Evolutionary conservation across 2,113 vertebrate species (phyloP).

Genomic region (Monopterus albus): DNA sequence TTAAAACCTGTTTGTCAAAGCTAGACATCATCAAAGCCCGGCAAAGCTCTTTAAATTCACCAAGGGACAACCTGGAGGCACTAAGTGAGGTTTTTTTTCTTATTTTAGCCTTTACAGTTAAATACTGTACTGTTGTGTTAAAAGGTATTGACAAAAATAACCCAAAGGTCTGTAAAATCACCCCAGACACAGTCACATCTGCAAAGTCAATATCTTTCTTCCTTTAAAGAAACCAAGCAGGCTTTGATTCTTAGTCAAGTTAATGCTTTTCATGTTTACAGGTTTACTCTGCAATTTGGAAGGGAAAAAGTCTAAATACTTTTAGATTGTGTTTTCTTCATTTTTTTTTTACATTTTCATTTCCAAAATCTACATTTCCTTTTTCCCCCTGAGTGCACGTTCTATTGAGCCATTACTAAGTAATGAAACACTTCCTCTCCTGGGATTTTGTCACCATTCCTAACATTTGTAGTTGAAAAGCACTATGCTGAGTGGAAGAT

Average conservation of each 20-base stretch:
- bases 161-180: slow-evolving; percentile 4
- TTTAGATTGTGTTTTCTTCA: not conserved
- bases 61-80: not conserved
- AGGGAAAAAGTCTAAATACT: not conserved
- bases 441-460: slow-evolving; percentile 52
- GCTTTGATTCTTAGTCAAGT: slow-evolving; percentile 1
- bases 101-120: not conserved
- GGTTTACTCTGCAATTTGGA: not conserved
- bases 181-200: not conserved
- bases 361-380: slow-evolving; percentile 36
- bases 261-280: not conserved
- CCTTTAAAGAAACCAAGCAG: not conserved
- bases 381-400: slow-evolving; percentile 29
- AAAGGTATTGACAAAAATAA: slow-evolving; percentile 1
- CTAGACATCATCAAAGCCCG: not conserved
- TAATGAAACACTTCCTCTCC: slow-evolving; percentile 58
- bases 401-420: slow-evolving; percentile 52
- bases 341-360: slow-evolving; percentile 18
- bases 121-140: not conserved
- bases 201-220: slow-evolving; percentile 5
- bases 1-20: not conserved
- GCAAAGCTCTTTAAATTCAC: not conserved
- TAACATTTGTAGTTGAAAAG: slow-evolving; percentile 58
- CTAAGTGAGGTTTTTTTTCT: not conserved
- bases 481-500: slow-evolving; percentile 53